Conservation (phyloP, 2,888 invertebrate genomes). For the Ariolimax columbianus region DNA sequence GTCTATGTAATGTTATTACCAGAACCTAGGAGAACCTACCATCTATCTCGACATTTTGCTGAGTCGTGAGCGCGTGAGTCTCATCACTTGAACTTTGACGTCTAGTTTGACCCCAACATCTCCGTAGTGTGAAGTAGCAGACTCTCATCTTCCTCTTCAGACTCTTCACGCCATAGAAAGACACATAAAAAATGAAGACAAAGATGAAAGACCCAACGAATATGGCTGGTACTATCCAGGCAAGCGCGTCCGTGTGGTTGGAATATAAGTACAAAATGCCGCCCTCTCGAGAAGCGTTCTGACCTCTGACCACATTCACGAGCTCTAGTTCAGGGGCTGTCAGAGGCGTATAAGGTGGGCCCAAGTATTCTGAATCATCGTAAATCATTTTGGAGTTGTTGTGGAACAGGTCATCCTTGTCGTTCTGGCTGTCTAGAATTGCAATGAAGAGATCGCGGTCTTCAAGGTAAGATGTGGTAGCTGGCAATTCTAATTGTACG, state of each 20-base stretch:
- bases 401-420: not conserved
- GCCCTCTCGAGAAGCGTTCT: not conserved
- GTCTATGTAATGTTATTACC: not conserved
- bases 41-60: not conserved
- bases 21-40: not conserved
- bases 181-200: not conserved
- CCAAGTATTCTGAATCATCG: not conserved
- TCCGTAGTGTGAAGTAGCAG: not conserved
- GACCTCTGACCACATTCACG: not conserved
- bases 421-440: too few relatives aligned
- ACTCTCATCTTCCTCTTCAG: not conserved
- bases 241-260: not conserved
- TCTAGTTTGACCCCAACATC: not conserved
- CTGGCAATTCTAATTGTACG: too few relatives aligned
- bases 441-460: not conserved
- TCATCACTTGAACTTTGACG: not conserved
- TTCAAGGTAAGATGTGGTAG: not conserved
- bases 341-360: not conserved
- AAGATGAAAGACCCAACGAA: not conserved
- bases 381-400: constrained; percentile 9
- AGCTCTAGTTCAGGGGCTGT: not conserved
- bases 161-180: not conserved
- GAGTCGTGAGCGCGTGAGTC: not conserved
- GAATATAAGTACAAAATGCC: not conserved
- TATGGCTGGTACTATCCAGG: not conserved